phyloP scores from a whole-genome alignment of 2,113 vertebrate genomes.

The Egretta garzetta region DNA sequence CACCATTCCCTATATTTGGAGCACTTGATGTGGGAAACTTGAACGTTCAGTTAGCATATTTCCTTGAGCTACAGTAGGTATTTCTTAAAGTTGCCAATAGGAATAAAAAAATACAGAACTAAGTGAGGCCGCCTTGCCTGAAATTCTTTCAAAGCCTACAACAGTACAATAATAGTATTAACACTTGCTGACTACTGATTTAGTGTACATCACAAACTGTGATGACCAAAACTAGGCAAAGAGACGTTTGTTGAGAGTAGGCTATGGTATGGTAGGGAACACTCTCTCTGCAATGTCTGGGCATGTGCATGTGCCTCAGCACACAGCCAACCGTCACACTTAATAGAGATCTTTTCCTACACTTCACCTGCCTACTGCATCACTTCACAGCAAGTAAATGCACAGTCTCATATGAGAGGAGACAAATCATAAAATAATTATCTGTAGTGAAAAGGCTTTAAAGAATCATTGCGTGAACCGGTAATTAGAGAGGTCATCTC shows the following conservation, averaged over 20 bases:
- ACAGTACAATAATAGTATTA: neutral
- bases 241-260: neutral
- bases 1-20: neutral
- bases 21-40: neutral
- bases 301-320: neutral
- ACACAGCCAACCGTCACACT: neutral
- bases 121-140: neutral
- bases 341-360: neutral
- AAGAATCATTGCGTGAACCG: neutral
- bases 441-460: neutral
- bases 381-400: neutral
- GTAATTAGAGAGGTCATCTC: neutral
- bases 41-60: rapidly evolving
- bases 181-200: neutral
- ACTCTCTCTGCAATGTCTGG: neutral
- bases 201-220: neutral
- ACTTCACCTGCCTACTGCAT: neutral
- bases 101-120: neutral
- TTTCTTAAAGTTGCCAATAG: neutral
- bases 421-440: neutral
- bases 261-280: neutral
- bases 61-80: neutral
- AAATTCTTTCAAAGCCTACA: neutral
- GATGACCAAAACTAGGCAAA: neutral
- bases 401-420: neutral